Evolutionary conservation across 2,797 vertebrate species (phyloP).

Genomic region (Pitangus sulphuratus): DNA sequence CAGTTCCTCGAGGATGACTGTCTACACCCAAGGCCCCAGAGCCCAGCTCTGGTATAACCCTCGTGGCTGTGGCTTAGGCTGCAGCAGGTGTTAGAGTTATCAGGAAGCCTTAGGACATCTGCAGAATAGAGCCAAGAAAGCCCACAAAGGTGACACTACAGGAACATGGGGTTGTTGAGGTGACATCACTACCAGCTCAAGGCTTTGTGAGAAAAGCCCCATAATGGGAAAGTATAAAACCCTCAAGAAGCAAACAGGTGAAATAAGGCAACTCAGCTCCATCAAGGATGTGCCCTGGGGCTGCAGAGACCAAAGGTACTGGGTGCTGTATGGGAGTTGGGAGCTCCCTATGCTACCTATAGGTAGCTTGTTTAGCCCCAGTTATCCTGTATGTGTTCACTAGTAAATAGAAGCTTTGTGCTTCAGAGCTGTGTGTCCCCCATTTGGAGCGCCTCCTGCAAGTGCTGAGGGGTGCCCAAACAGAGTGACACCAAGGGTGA

Average conservation of each 20-base stretch:
- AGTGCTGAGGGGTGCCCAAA: background rate
- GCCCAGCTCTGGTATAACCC: background rate
- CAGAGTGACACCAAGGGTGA: background rate
- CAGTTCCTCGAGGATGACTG: accelerated
- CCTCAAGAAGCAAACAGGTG: background rate
- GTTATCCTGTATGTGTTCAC: background rate
- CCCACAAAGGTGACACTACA: background rate
- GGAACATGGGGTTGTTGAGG: background rate
- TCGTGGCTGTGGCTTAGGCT: background rate
- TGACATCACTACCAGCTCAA: background rate
- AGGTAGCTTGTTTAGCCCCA: background rate
- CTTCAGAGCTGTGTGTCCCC: background rate
- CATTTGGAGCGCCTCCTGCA: background rate
- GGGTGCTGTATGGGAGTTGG: accelerated
- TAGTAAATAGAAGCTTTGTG: background rate
- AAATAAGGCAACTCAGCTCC: background rate
- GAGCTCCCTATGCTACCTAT: background rate
- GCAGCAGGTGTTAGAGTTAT: background rate
- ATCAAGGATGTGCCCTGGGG: background rate
- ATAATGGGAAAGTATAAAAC: background rate
- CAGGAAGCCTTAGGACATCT: background rate
- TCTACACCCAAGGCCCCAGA: background rate
- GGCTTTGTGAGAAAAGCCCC: background rate
- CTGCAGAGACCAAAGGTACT: background rate
- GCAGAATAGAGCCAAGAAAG: background rate